phyloP scores from a whole-genome alignment of 2,113 vertebrate species.

The Cervus canadensis region DNA sequence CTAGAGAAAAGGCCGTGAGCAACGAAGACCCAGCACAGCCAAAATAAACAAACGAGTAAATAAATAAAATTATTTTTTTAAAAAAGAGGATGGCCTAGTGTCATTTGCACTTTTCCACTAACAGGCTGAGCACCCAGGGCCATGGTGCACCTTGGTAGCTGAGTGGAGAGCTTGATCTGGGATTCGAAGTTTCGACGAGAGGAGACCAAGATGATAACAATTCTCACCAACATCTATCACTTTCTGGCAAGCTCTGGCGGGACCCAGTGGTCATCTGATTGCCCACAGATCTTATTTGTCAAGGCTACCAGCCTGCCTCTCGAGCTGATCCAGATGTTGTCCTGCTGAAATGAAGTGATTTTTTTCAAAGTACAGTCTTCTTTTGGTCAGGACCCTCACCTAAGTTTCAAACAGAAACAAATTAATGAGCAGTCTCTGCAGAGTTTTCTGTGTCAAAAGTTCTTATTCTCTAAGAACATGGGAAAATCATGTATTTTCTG shows the following conservation, averaged over 20 bases:
- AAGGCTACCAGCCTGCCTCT: neutral
- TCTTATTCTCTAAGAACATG: neutral
- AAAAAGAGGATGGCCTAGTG: neutral
- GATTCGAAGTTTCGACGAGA: neutral
- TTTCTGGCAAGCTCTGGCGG: neutral
- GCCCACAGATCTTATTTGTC: neutral
- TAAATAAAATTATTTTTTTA: neutral
- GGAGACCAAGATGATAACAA: neutral
- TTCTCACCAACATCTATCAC: neutral
- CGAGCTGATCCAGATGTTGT: neutral
- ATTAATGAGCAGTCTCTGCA: neutral
- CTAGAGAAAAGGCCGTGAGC: neutral
- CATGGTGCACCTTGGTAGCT: rapidly evolving
- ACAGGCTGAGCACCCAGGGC: neutral
- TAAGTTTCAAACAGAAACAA: conserved; percentile 36
- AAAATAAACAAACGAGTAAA: neutral
- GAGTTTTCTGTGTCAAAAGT: conserved; percentile 43
- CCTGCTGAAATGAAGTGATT: neutral
- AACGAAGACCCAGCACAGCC: neutral
- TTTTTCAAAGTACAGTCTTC: neutral
- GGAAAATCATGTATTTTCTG: neutral
- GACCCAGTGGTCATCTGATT: neutral
- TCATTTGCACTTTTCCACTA: neutral
- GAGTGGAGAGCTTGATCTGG: neutral
- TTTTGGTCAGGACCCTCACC: neutral